Conservation (phyloP, 2,113 vertebrate species). For the Lagopus leucura region DNA sequence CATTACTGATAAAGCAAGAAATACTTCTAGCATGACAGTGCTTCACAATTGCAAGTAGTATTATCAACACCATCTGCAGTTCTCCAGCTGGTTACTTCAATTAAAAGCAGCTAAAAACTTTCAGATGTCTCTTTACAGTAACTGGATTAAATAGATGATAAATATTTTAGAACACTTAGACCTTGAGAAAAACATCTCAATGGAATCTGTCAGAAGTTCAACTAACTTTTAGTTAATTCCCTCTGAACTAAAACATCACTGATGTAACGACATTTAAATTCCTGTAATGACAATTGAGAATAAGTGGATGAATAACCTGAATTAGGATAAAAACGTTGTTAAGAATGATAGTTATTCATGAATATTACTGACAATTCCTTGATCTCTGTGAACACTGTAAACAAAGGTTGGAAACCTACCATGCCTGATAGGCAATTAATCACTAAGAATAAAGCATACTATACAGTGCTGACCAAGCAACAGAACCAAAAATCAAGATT, state of each 20-base stretch:
- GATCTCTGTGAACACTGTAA: neutral
- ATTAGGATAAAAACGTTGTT: neutral
- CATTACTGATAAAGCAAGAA: neutral
- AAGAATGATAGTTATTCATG: neutral
- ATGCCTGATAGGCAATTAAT: neutral
- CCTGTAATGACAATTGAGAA: neutral
- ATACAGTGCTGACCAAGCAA: neutral
- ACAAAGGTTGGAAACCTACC: neutral
- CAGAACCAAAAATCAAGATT: neutral
- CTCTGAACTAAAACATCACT: neutral
- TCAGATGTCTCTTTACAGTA: conserved; percentile 78
- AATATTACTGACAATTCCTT: neutral
- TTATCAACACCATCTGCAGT: conserved; percentile 78
- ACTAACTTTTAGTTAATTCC: neutral
- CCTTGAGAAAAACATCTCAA: conserved; percentile 63
- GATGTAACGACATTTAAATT: neutral
- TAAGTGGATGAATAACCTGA: neutral
- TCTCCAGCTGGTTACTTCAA: conserved; percentile 81
- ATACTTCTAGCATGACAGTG: neutral
- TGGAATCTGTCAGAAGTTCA: neutral
- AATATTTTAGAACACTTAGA: conserved; percentile 78
- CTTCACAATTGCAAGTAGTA: conserved; percentile 22
- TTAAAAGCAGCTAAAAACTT: conserved; percentile 63
- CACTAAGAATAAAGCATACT: neutral
- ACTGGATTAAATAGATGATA: conserved; percentile 79